Percentiles rank a stretch among this genome's conserved stretches.
Conservation (phyloP, 2,888 invertebrate species). For the Rutpela maculata region DNA sequence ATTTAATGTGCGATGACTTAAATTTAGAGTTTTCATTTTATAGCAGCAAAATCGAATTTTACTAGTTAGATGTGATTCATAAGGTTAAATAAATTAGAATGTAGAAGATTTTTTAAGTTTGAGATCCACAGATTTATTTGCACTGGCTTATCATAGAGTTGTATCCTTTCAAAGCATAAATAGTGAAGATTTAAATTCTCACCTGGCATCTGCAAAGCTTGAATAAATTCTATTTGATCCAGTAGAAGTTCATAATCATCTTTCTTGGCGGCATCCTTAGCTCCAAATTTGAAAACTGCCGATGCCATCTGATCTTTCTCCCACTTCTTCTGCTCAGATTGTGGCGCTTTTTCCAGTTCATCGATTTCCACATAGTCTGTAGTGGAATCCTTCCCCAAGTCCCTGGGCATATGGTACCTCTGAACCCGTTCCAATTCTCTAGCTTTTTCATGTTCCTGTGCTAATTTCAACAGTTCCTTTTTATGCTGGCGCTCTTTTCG, state of each 20-base stretch:
- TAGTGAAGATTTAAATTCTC: slow-evolving; percentile 22
- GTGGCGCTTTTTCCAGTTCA: slow-evolving; percentile 88
- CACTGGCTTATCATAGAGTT: no score
- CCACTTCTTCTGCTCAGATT: slow-evolving; percentile 95
- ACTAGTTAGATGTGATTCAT: no score
- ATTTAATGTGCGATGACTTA: no score
- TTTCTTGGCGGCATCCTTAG: slow-evolving; percentile 85
- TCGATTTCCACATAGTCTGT: slow-evolving; percentile 90
- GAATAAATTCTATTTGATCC: slow-evolving; percentile 98
- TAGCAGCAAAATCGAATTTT: no score
- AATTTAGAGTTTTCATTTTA: no score
- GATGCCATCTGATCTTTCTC: slow-evolving; percentile 97
- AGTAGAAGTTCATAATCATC: slow-evolving; percentile 94
- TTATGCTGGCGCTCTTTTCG: slow-evolving; percentile 91
- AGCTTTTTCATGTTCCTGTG: slow-evolving; percentile 96
- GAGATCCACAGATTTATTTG: no score
- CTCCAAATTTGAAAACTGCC: slow-evolving; percentile 94
- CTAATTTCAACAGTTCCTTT: slow-evolving; percentile 90
- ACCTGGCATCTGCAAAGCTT: slow-evolving; percentile 89
- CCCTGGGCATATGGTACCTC: slow-evolving; percentile 96
- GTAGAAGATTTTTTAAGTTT: no score
- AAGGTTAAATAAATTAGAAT: no score
- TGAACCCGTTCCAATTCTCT: slow-evolving; percentile 94
- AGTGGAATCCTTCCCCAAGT: slow-evolving; percentile 83
- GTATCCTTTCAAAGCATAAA: not conserved